These are phyloP conservation scores for Micrasema minimum DNA, from an alignment of 1,140 invertebrate species.

Conservation along the genomic window DNA sequence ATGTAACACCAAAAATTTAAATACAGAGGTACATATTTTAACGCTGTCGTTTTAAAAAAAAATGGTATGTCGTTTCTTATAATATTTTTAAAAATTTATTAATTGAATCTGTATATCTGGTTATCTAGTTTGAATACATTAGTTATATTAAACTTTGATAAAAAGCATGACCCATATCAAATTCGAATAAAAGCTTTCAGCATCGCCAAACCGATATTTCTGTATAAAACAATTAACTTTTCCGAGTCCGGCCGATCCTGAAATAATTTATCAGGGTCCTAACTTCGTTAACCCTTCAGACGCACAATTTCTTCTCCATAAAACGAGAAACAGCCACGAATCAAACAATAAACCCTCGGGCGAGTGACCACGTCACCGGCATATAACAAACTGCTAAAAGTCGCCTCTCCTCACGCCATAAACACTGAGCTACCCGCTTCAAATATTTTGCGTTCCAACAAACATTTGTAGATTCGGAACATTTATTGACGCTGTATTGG, in stretches of 20 bases:
- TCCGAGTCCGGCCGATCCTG: constrained; percentile 5
- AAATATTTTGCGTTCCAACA: constrained; percentile 35
- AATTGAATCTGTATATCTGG: no score
- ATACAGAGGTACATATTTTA: no score
- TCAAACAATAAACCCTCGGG: constrained; percentile 37
- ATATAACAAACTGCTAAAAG: constrained; percentile 51
- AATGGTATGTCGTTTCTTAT: no score
- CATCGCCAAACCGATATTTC: constrained; percentile 28
- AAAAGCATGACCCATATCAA: constrained; percentile 25
- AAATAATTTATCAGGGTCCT: constrained; percentile 36
- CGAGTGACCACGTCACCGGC: constrained; percentile 40
- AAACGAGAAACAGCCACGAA: constrained; percentile 37
- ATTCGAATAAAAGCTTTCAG: constrained; percentile 21
- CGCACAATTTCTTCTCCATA: constrained; percentile 42
- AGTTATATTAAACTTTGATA: no score
- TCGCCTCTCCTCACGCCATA: constrained; percentile 45
- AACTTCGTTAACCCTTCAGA: constrained; percentile 47
- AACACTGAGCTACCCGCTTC: constrained; percentile 31
- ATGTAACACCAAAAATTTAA: no score
- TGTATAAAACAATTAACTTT: constrained; percentile 40
- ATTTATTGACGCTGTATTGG: constrained; percentile 25
- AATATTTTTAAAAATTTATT: no score
- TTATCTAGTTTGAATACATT: no score
- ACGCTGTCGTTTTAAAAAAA: no score
- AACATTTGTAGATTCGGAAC: constrained; percentile 36